phyloP scores from a whole-genome alignment of 2,888 invertebrate genomes.

The Nemotelus nigrinus region DNA sequence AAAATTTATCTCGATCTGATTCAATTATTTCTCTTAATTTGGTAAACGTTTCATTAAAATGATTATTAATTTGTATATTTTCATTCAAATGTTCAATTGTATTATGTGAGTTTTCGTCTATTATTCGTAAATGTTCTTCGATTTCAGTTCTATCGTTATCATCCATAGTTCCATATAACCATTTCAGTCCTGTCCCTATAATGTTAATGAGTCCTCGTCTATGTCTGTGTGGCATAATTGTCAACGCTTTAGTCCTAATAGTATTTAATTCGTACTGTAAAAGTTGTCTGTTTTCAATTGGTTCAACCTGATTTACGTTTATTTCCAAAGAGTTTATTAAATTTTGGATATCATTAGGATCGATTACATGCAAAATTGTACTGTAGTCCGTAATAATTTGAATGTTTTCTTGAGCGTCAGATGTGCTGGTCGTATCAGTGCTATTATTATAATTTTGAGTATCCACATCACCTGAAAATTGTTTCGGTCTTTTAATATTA shows the following conservation, averaged over 20 bases:
- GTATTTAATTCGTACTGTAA: neutral
- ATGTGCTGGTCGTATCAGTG: neutral
- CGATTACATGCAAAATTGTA: slow-evolving; percentile 34
- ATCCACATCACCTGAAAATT: slow-evolving; percentile 49
- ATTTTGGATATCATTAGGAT: slow-evolving; percentile 20
- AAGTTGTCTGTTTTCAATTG: neutral
- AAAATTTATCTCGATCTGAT: no score
- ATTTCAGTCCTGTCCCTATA: slow-evolving; percentile 25
- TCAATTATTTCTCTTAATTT: no score
- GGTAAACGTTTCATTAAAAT: no score
- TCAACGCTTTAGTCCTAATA: neutral
- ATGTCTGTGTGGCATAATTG: slow-evolving; percentile 15
- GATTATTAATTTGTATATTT: no score
- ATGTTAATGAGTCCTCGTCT: slow-evolving; percentile 11
- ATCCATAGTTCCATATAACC: slow-evolving; percentile 22
- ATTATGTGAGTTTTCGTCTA: slow-evolving; percentile 43
- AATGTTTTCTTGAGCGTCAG: slow-evolving; percentile 16
- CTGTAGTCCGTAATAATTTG: slow-evolving; percentile 42
- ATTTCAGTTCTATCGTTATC: slow-evolving; percentile 31
- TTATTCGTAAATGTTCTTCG: slow-evolving; percentile 28
- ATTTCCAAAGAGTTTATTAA: slow-evolving; percentile 17
- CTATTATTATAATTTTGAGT: slow-evolving; percentile 42
- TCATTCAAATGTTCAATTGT: no score
- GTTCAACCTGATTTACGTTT: slow-evolving; percentile 4
- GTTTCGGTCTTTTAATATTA: slow-evolving; percentile 49